Evolutionary conservation across 2,888 invertebrate genomes (phyloP), one percentile per base, ranked within the genome.

Genomic region (Drosophila sordidapex): DNA sequence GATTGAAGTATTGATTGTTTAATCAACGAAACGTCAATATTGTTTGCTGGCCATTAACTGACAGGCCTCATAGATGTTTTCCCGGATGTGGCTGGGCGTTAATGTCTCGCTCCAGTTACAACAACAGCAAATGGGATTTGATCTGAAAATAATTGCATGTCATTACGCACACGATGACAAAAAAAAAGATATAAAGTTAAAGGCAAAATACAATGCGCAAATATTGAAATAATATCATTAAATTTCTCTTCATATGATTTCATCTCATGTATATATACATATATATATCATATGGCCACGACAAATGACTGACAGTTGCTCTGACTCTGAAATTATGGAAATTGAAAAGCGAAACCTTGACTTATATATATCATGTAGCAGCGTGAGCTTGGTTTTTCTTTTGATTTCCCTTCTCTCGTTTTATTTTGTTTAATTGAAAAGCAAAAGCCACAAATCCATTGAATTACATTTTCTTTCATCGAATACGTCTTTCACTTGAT

Each of bases 101-200:
- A 82, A 87, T 76, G 81, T 69, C 61, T 74, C 65, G 74, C 72
- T 74, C 72, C 82, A 74, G 74, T 74, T 70, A 73, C 82, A 87
- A 79, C 61, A 75, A 76, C 70, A 89, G 79, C 86, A 88, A 79
- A 90, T 82, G 83, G 72, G 76, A 75, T 87, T 87, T 82, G 89
- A 90, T 87, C 78, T 53, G 75, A 79, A 90, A 76, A 87, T 87
- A 90, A 87, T 87, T 90, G 87, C 87, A 75, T 75, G 82, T 80
- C 87, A 87, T 89, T 82, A 74, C 74, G 36, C 29, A 31, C 8
- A 49, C 36, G 25, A 59, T 25, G 25, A 43, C 35, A 27, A 58
- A 75, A 65, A 59, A 13, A n/a, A 62, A 11, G 4, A 46, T 54
- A 62, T 31, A 18, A 67, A 58, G 64, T 57, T 71, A 40, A 36